Evolutionary conservation across 2,888 invertebrate species (phyloP), one percentile per base, ranked within the genome.

Genomic region (Pammene fasciana): DNA sequence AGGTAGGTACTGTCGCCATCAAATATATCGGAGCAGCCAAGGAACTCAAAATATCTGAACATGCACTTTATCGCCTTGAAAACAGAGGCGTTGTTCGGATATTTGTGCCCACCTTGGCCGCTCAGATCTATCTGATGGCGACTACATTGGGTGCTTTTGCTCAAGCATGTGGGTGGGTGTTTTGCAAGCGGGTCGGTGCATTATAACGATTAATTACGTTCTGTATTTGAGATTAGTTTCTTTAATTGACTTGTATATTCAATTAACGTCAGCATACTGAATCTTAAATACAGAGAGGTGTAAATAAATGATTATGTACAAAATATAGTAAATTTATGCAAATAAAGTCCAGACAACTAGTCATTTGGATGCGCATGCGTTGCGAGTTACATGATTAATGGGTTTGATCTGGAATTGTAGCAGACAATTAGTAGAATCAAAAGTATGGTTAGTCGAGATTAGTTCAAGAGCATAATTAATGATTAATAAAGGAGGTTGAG

Each of bases 181-280:
- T 38, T 83, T 81, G 87, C 90, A 91, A 89, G 91, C 92, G 80
- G 87, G 36, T 91, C 90, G 90, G 91, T 92, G 89, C 85, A 68
- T 45, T 82, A 76, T 78, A 76, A 77, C 75, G 77, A 75, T 73
- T 72, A 45, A 45, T 57, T 59, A 78, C 79, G 75, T 76, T 75
- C 73, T 78, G 74, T 75, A 82, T 79, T 74, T 77, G 79, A 82
- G 83, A 86, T 82, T 82, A 80, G 86, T 84, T 86, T 84, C 82
- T 78, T 71, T 59, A 72, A 52, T 48, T 65, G 38, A 57, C 52
- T 61, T 46, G 8, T 34, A 46, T 38, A 36, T 48, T 56, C 5
- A 46, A 41, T 50, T 36, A 66, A 38, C 11, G 57, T 18, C 36
- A 57, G 36, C 14, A 36, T 26, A 84, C 82, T 83, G 75, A 78